Evolutionary conservation across 2,888 invertebrate genomes (phyloP).

Genomic region (Hydraecia micacea): DNA sequence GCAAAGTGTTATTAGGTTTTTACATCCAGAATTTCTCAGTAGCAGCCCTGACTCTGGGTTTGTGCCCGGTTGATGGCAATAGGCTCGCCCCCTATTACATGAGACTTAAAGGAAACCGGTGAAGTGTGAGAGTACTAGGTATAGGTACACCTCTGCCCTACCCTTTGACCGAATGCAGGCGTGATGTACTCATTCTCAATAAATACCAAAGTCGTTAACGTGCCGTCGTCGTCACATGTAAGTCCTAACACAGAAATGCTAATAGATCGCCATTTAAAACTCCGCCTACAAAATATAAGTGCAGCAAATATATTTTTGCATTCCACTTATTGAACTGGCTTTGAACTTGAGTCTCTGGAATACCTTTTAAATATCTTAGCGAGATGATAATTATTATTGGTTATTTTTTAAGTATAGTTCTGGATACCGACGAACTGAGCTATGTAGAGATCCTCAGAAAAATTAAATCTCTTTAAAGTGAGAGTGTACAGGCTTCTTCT

Average conservation of each 20-base stretch:
- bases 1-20: no score
- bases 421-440: not conserved
- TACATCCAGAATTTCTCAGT: no score
- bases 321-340: conserved; percentile 70
- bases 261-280: conserved; percentile 84
- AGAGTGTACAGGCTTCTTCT: no score
- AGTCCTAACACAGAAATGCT: conserved; percentile 79
- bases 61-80: no score
- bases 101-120: no score
- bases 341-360: conserved; percentile 37
- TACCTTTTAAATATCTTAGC: conserved; percentile 44
- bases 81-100: no score
- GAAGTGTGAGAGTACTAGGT: not conserved
- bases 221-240: conserved; percentile 51
- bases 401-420: not conserved
- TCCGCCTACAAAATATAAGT: conserved; percentile 76
- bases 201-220: conserved; percentile 44
- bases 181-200: not conserved
- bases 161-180: not conserved
- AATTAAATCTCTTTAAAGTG: no score
- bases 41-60: no score
- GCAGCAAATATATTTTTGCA: conserved; percentile 81
- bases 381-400: conserved; percentile 37
- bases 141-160: not conserved
- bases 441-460: not conserved